Conservation (phyloP, 1,140 invertebrate genomes). For the Brachionus asplanchnoidis region DNA sequence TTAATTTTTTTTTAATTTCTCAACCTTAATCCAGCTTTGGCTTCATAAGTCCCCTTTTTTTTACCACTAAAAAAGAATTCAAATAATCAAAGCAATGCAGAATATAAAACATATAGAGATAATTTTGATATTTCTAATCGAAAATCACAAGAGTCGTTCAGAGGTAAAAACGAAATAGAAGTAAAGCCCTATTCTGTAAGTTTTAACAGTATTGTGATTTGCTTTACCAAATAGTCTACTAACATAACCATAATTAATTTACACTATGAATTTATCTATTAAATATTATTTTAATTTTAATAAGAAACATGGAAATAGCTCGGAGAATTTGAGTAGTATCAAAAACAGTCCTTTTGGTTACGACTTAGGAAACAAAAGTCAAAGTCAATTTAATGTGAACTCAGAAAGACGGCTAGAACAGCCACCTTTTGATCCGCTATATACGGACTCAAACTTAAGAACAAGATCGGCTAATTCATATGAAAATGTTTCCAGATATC, state of each 20-base stretch:
- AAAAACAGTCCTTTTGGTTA: not conserved
- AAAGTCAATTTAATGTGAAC: slow-evolving; percentile 9
- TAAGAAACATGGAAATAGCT: not conserved
- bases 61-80: not conserved
- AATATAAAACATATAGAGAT: not conserved
- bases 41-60: not conserved
- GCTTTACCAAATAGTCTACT: not conserved
- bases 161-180: slow-evolving; percentile 18
- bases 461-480: slow-evolving; percentile 22
- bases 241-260: not conserved
- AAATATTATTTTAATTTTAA: not conserved
- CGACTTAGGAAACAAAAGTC: not conserved
- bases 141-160: not conserved
- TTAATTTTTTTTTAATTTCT: not conserved
- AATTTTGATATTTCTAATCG: slow-evolving; percentile 11
- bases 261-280: not conserved
- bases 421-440: not conserved
- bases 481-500: slow-evolving; percentile 6
- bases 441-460: not conserved
- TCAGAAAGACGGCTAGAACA: not conserved
- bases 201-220: not conserved
- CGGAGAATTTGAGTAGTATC: not conserved
- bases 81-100: not conserved
- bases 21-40: not conserved
- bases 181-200: slow-evolving; percentile 42